Conservation (phyloP, 2,797 vertebrate species). For the Smutsia gigantea region DNA sequence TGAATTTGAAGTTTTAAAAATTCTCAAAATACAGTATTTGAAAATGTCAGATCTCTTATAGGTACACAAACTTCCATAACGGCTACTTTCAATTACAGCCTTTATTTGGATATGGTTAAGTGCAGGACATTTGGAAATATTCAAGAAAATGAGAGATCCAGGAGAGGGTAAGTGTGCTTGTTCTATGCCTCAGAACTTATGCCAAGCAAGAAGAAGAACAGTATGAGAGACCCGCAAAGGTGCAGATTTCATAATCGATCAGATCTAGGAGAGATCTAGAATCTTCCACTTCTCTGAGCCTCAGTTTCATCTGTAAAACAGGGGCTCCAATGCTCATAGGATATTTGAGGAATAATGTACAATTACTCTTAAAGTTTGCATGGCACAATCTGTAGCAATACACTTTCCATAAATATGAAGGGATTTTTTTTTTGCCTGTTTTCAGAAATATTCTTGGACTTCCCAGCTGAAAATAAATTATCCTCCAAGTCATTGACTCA, state of each 20-base stretch:
- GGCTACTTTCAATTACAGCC: neutral
- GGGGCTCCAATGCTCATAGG: neutral
- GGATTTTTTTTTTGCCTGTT: neutral
- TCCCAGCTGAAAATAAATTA: conserved; percentile 43
- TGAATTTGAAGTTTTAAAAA: neutral
- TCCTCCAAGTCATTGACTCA: conserved; percentile 22
- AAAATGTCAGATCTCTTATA: neutral
- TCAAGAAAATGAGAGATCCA: neutral
- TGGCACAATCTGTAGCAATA: neutral
- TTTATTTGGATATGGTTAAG: neutral
- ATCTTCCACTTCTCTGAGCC: neutral
- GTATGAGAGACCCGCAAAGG: neutral
- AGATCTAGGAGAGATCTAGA: neutral
- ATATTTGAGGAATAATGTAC: neutral
- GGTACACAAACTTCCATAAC: neutral
- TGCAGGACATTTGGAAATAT: neutral
- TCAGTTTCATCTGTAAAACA: neutral
- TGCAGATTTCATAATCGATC: neutral
- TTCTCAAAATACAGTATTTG: neutral
- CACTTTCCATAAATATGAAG: neutral
- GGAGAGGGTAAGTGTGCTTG: neutral
- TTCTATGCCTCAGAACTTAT: neutral
- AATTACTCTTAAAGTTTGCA: neutral
- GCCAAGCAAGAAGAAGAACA: neutral
- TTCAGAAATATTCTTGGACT: conserved; percentile 22